Evolutionary conservation across 92 coral and sea anemone genomes (phyloP).

Genomic region (Zoanthus sociatus): DNA sequence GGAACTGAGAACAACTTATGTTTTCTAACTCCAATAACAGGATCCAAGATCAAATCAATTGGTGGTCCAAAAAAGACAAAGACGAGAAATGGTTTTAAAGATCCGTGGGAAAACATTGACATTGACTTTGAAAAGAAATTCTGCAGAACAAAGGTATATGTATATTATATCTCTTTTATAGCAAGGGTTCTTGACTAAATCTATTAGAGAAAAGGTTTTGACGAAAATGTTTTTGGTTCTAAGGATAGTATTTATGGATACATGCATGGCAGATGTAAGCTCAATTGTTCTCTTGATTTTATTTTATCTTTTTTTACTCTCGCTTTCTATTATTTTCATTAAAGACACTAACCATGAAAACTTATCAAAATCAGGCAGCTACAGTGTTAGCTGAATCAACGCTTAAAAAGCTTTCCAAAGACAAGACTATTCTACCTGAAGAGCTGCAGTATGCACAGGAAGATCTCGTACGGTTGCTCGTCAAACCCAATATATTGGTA

Average conservation of each 20-base stretch:
- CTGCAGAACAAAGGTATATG: conserved; percentile 74
- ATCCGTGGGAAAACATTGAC: conserved; percentile 74
- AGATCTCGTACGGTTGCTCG: conserved; percentile 71
- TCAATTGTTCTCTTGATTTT: too few relatives aligned
- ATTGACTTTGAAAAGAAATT: conserved; percentile 73
- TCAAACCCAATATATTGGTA: conserved; percentile 86
- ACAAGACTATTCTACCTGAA: conserved; percentile 79
- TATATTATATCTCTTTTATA: not conserved
- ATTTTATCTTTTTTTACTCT: too few relatives aligned
- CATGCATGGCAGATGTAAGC: too few relatives aligned
- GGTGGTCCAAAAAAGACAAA: conserved; percentile 75
- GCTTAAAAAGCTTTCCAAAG: conserved; percentile 73
- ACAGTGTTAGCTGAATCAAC: conserved; percentile 85
- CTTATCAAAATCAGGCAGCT: conserved; percentile 67
- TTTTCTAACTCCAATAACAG: conserved; percentile 31
- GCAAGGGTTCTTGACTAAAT: not conserved
- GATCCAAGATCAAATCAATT: conserved; percentile 38
- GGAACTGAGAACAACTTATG: not conserved
- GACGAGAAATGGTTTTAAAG: conserved; percentile 72
- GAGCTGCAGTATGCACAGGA: conserved; percentile 82
- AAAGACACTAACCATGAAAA: too few relatives aligned
- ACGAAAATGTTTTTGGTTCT: not conserved
- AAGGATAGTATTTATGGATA: too few relatives aligned
- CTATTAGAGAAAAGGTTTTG: not conserved
- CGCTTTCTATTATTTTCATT: too few relatives aligned